Base-by-base conservation (phyloP, 2,888 invertebrate genomes). In the Holacanthella duospinosa region DNA sequence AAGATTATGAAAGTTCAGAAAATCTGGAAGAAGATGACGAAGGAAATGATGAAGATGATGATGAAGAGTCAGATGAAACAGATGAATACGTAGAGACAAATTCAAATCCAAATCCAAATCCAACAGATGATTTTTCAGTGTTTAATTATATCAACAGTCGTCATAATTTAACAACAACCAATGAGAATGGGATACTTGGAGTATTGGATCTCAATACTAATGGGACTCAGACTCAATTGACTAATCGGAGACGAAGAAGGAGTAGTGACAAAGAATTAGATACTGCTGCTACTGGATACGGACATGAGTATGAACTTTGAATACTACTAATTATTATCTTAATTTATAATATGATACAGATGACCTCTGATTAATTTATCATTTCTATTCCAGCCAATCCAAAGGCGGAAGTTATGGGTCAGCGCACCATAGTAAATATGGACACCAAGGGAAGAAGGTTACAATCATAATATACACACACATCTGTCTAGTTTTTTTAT, bases 261-360 rank as follows among this genome's bases (percentile, higher is more conserved):
- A 60, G 61, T 24, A 27, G 44, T 24, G 58, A 54, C 2, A 62
- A 36, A n/a, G 66, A 66, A 29, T 55, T 66, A 25, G 59, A 64
- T 25, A 61, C 66, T 21, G 66, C 66, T 43, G 55, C 71, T 1
- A 68, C 71, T 27, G 73, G 71, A n/a, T 68, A 66, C 55, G 66
- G 67, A n/a, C n/a, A n/a, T n/a, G n/a, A n/a, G n/a, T n/a, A n/a
- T n/a, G n/a, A n/a, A n/a, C n/a, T n/a, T n/a, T n/a, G n/a, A n/a
- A n/a, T n/a, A n/a, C n/a, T n/a, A n/a, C n/a, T n/a, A n/a, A n/a
- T n/a, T n/a, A n/a, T n/a, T n/a, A n/a, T n/a, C n/a, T n/a, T n/a
- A n/a, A n/a, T n/a, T n/a, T n/a, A n/a, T n/a, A n/a, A n/a, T n/a
- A n/a, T n/a, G n/a, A n/a, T n/a, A n/a, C n/a, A n/a, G n/a, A n/a